Conservation (phyloP, 2,888 invertebrate species). For the Bedellia somnulentella region DNA sequence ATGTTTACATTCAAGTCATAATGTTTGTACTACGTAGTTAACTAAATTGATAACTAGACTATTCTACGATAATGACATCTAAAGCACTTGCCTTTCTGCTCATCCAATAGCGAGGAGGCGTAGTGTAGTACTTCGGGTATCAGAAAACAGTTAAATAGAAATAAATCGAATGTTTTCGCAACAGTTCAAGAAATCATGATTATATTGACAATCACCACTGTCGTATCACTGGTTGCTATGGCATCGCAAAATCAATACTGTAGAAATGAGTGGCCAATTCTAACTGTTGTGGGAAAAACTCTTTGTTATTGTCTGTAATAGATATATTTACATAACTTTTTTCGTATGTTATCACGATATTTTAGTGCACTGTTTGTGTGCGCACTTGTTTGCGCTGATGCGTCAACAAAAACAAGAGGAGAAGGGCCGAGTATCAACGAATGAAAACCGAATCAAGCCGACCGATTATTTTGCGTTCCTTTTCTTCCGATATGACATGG, state of each 20-base stretch:
- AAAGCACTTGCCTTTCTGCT: slow-evolving; percentile 51
- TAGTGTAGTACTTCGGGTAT: slow-evolving; percentile 34
- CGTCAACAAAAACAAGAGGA: slow-evolving; percentile 41
- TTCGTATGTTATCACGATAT: slow-evolving; percentile 46
- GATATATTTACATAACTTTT: slow-evolving; percentile 49
- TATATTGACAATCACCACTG: slow-evolving; percentile 38
- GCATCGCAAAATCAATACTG: slow-evolving; percentile 23
- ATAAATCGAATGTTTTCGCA: slow-evolving; percentile 25
- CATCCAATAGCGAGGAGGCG: slow-evolving; percentile 51
- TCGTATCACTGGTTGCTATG: slow-evolving; percentile 46
- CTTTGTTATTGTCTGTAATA: slow-evolving; percentile 30
- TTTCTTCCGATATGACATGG: too few relatives aligned
- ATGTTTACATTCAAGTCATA: too few relatives aligned
- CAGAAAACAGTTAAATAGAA: slow-evolving; percentile 23
- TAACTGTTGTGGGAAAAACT: too few relatives aligned
- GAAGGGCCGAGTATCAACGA: slow-evolving; percentile 1
- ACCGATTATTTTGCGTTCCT: too few relatives aligned
- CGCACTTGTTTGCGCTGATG: slow-evolving; percentile 53
- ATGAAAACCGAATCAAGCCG: too few relatives aligned
- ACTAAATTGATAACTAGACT: too few relatives aligned
- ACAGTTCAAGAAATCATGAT: slow-evolving; percentile 29
- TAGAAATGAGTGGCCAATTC: too few relatives aligned
- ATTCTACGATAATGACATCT: too few relatives aligned
- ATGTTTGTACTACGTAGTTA: too few relatives aligned
- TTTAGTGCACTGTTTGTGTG: slow-evolving; percentile 57